phyloP scores from a whole-genome alignment of 2,797 vertebrate genomes.

The Enteromius treurensis region DNA sequence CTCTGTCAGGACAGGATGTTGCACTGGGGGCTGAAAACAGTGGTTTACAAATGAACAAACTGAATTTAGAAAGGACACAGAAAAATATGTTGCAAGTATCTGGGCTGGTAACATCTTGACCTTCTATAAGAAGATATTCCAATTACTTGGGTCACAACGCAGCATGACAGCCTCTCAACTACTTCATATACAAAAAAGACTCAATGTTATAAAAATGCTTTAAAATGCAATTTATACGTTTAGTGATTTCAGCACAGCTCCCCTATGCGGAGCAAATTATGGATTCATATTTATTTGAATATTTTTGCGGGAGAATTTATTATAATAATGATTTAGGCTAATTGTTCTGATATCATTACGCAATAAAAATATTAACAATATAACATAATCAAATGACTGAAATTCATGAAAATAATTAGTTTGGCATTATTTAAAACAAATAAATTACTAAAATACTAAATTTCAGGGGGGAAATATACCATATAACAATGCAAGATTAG shows the following conservation, averaged over 20 bases:
- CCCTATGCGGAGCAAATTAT: not conserved
- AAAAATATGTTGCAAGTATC: not conserved
- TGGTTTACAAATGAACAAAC: not conserved
- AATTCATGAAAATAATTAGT: not conserved
- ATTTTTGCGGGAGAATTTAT: not conserved
- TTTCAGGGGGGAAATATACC: not conserved
- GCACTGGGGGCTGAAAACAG: constrained; percentile 57
- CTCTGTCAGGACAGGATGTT: constrained; percentile 61
- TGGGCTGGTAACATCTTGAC: not conserved
- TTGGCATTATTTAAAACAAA: not conserved
- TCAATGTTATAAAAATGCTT: not conserved
- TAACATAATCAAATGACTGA: not conserved
- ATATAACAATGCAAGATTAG: not conserved
- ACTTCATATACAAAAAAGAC: not conserved
- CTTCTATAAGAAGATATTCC: not conserved
- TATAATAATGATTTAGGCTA: not conserved
- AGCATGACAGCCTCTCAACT: not conserved
- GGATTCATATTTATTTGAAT: not conserved
- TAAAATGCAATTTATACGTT: not conserved
- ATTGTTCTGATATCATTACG: not conserved
- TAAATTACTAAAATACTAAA: no score
- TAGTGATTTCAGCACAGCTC: not conserved
- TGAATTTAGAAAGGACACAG: not conserved
- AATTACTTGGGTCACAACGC: not conserved
- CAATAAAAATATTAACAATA: not conserved